Base-by-base conservation (phyloP, 1,140 invertebrate genomes). In the Lepidostoma basale region DNA sequence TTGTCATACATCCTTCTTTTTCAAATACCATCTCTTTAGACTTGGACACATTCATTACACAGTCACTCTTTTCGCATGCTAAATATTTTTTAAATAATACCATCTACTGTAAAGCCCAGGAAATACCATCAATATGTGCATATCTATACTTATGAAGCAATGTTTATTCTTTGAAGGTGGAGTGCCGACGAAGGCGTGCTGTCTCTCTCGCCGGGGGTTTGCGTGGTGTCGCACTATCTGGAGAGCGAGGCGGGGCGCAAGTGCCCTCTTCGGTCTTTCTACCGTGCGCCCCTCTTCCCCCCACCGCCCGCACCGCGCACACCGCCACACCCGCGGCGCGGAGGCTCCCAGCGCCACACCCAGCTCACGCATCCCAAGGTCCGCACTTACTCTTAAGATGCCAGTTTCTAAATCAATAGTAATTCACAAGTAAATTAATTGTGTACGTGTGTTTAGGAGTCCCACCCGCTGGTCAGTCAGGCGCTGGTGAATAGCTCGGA, bases 161-260 rank as follows among this genome's bases (percentile, higher is more conserved):
- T 54, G 9, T 59, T 59, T 42, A 6, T 26, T 26, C 39, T 66
- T 36, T 8, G n/a, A n/a, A 83, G 80, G 69, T 83, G 80, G 79
- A 81, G 76, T 1, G 78, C 77, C 3, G 80, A 81, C 60, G 81
- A 83, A 74, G 75, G 76, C 39, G 77, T 81, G 8, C 81, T 98
- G 0, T 95, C 92, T 0, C 87, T 92, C 69, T 98, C 95, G 0
- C 95, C 96, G 0, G 94, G 91, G 80, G 82, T 96, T 1, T 89
- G 90, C 66, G 92, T 94, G 74, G 86, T 89, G 0, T 84, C 96
- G 40, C 97, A 97, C 0, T 98, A 92, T 80, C 78, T 98, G 65
- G 94, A 97, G 78, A 95, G 94, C 0, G 91, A 94, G 75, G 81
- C 80, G 1, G 95, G 95, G 0, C 85, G 88, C 22, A 89, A 89